phyloP scores from a whole-genome alignment of 2,113 vertebrate species.

The Vanacampus margaritifer region DNA sequence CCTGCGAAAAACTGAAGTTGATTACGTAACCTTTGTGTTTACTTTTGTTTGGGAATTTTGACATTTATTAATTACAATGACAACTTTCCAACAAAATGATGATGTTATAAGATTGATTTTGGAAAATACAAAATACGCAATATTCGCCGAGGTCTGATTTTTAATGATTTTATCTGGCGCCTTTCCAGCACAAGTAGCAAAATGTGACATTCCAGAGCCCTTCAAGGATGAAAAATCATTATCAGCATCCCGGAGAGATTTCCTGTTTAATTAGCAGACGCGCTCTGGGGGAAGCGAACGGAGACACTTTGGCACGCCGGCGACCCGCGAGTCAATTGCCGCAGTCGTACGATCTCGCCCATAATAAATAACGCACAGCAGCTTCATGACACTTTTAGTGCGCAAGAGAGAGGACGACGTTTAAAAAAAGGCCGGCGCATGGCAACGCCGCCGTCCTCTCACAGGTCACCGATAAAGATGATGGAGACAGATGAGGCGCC shows the following conservation, averaged over 20 bases:
- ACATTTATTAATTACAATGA: no score
- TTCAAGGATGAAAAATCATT: slow-evolving; percentile 42
- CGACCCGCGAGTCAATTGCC: slow-evolving; percentile 49
- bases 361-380: slow-evolving; percentile 48
- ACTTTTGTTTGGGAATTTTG: no score
- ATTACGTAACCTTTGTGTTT: no score
- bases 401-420: slow-evolving; percentile 24
- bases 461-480: slow-evolving; percentile 57
- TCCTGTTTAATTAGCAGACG: slow-evolving; percentile 49
- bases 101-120: no score
- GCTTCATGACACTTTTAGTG: slow-evolving; percentile 51
- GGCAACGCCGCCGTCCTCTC: slow-evolving; percentile 38
- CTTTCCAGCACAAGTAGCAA: slow-evolving; percentile 24
- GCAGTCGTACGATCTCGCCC: slow-evolving; percentile 35
- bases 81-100: background rate
- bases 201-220: slow-evolving; percentile 11
- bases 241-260: slow-evolving; percentile 31
- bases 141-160: slow-evolving; percentile 9
- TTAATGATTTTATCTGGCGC: slow-evolving; percentile 2
- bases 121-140: background rate
- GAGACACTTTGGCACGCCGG: slow-evolving; percentile 13
- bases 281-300: slow-evolving; percentile 25
- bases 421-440: slow-evolving; percentile 27
- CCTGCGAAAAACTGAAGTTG: no score
- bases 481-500: slow-evolving; percentile 54